Evolutionary conservation across 1,140 invertebrate genomes (phyloP).

Genomic region (Colletes gigas): DNA sequence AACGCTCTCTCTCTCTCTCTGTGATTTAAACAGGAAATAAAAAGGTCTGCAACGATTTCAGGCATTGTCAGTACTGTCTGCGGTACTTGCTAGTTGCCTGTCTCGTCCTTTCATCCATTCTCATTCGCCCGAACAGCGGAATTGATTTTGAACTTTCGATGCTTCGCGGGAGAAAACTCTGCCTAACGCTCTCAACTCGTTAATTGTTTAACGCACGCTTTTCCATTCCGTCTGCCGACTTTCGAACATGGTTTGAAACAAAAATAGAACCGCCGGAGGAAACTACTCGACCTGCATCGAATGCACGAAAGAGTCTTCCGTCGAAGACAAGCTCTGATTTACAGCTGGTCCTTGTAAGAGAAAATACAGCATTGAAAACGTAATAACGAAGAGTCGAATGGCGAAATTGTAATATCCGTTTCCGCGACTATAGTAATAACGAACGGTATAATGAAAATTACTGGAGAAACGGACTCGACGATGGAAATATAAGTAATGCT

Average conservation of each 20-base stretch:
- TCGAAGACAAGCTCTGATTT: constrained; percentile 30
- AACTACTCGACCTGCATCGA: not conserved
- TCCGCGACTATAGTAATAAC: constrained; percentile 24
- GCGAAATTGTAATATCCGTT: constrained; percentile 23
- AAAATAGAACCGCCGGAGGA: constrained; percentile 5
- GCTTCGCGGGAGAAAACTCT: not conserved
- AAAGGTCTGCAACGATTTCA: too few relatives aligned
- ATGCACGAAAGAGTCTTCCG: not conserved
- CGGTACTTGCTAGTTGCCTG: too few relatives aligned
- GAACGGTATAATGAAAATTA: constrained; percentile 26
- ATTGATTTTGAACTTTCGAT: not conserved
- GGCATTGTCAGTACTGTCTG: too few relatives aligned
- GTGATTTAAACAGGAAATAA: too few relatives aligned
- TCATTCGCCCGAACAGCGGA: too few relatives aligned
- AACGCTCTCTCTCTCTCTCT: too few relatives aligned
- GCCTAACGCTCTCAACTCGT: not conserved
- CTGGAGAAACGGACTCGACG: not conserved
- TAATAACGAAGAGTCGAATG: not conserved
- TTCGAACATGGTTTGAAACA: not conserved
- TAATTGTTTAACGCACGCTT: not conserved
- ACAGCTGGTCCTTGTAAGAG: not conserved
- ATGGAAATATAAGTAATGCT: constrained; percentile 9
- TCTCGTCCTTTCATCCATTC: too few relatives aligned
- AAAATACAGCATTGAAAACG: constrained; percentile 18
- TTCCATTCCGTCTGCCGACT: not conserved